Percentiles rank a stretch among this genome's conserved stretches.
These are phyloP conservation scores for Xestobium rufovillosum DNA, from an alignment of 2,888 invertebrate species.

Conservation along the genomic window DNA sequence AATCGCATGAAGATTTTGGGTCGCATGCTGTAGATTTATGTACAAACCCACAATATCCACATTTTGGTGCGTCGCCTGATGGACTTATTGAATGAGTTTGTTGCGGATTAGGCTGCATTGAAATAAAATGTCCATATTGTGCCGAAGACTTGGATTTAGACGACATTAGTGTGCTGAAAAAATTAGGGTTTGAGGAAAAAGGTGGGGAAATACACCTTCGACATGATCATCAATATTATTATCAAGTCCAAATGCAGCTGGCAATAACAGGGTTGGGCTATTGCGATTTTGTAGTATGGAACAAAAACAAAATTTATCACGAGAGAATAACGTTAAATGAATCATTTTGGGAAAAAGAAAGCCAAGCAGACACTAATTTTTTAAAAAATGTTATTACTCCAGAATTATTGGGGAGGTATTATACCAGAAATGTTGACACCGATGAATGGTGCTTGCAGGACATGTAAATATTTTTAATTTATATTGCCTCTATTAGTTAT, in stretches of 20 bases:
- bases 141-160: constrained; percentile 9
- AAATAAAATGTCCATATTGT: constrained; percentile 19
- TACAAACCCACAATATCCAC: constrained; percentile 13
- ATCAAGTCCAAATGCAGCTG: constrained; percentile 17
- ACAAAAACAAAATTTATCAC: constrained; percentile 8
- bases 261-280: constrained; percentile 7
- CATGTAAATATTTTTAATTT: too few relatives aligned
- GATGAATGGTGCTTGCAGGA: too few relatives aligned
- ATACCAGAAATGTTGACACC: constrained; percentile 4
- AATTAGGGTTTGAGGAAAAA: background rate
- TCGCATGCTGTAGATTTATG: constrained; percentile 8
- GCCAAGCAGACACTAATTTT: constrained; percentile 3
- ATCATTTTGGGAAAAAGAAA: constrained; percentile 12
- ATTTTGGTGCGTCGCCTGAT: constrained; percentile 18
- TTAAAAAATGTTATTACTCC: constrained; percentile 5
- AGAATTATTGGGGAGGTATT: constrained; percentile 7
- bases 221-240: constrained; percentile 13
- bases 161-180: background rate
- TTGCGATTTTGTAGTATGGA: constrained; percentile 17
- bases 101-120: constrained; percentile 16
- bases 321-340: constrained; percentile 10
- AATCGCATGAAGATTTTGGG: constrained; percentile 9
- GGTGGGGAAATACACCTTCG: constrained; percentile 10
- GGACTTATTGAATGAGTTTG: constrained; percentile 13
- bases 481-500: too few relatives aligned